Evolutionary conservation across 2,888 invertebrate genomes (phyloP).

Genomic region (Candidula unifasciata): DNA sequence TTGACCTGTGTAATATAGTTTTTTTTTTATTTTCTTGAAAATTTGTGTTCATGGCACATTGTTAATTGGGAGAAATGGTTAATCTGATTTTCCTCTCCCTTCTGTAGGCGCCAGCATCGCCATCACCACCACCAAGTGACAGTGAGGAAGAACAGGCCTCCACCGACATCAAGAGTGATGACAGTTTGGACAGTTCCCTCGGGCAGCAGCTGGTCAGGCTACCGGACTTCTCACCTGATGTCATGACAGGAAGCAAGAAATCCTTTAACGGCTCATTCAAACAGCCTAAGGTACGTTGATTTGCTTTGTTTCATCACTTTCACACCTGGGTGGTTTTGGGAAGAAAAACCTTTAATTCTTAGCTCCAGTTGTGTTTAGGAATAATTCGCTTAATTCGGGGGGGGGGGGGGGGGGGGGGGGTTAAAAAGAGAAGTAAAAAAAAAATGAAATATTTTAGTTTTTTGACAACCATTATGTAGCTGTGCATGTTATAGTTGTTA

Average conservation of each 20-base stretch:
- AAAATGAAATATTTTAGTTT: too few relatives aligned
- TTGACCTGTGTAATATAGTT: too few relatives aligned
- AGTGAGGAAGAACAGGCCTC: constrained; percentile 28
- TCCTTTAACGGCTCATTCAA: constrained; percentile 41
- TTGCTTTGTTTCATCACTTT: not conserved
- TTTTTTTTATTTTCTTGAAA: not conserved
- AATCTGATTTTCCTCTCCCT: not conserved
- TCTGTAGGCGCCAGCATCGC: not conserved
- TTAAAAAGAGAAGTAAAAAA: too few relatives aligned
- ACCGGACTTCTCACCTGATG: not conserved
- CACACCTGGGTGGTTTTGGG: too few relatives aligned
- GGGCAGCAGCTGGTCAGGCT: constrained; percentile 6
- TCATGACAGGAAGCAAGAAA: not conserved
- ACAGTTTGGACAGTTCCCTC: constrained; percentile 35
- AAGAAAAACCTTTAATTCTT: too few relatives aligned
- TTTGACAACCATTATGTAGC: too few relatives aligned
- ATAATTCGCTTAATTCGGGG: too few relatives aligned
- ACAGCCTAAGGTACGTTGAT: constrained; percentile 37
- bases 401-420: too few relatives aligned
- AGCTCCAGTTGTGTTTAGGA: too few relatives aligned
- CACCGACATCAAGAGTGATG: constrained; percentile 44
- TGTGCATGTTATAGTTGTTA: too few relatives aligned
- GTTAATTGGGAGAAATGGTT: not conserved
- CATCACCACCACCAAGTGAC: constrained; percentile 43
- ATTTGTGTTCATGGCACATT: not conserved